Evolutionary conservation across 2,888 invertebrate species (phyloP).

Genomic region (Drosophila longiperda): DNA sequence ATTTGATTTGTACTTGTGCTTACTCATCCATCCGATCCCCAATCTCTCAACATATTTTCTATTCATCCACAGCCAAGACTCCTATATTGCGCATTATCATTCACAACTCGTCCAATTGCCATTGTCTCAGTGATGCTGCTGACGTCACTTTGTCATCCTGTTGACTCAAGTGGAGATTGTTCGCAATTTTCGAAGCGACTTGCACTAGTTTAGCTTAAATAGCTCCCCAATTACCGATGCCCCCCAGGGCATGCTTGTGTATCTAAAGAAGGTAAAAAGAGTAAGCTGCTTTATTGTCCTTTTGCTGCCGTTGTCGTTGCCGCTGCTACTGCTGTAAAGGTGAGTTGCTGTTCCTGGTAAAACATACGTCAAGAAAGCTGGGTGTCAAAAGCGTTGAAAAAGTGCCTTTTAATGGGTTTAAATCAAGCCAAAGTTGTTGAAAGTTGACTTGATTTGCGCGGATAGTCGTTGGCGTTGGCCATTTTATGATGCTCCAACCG

Average conservation of each 20-base stretch:
- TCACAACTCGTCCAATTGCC: conserved; percentile 77
- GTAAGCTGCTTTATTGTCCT: conserved; percentile 54
- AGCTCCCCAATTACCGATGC: conserved; percentile 21
- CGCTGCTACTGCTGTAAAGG: conserved; percentile 41
- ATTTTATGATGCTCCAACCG: conserved; percentile 70
- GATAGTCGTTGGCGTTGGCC: conserved; percentile 36
- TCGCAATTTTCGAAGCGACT: conserved; percentile 37
- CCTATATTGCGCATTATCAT: conserved; percentile 64
- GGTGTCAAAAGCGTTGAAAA: conserved; percentile 77
- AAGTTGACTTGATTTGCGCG: conserved; percentile 79
- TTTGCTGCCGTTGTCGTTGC: conserved; percentile 6
- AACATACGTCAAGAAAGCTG: conserved; percentile 44
- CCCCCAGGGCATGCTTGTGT: conserved; percentile 64
- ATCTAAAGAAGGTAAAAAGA: conserved; percentile 26
- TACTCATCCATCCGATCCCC: conserved; percentile 40
- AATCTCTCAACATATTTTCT: conserved; percentile 31
- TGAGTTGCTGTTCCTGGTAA: conserved; percentile 47
- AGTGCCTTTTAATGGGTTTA: conserved; percentile 84
- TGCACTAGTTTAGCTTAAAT: conserved; percentile 53
- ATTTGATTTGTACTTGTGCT: conserved; percentile 40
- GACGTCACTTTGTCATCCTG: conserved; percentile 36
- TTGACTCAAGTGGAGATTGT: conserved; percentile 50
- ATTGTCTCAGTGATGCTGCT: conserved; percentile 62
- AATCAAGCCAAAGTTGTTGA: conserved; percentile 82
- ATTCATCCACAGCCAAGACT: conserved; percentile 16